Evolutionary conservation across 2,113 vertebrate genomes (phyloP).

Genomic region (Clarias magur): DNA sequence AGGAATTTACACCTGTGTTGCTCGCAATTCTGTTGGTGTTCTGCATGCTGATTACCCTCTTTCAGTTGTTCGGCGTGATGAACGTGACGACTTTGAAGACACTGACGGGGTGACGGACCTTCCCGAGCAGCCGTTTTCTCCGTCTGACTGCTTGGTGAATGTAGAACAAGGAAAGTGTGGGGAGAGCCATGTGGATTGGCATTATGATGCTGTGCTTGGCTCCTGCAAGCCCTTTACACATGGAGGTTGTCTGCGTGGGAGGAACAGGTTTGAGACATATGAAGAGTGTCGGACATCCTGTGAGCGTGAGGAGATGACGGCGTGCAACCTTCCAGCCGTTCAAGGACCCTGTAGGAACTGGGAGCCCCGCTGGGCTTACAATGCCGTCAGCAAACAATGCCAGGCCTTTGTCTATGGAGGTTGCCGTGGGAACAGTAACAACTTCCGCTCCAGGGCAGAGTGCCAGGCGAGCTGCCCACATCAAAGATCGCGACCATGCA

Average conservation of each 20-base stretch:
- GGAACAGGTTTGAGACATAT: constrained; percentile 88
- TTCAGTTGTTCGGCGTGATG: constrained; percentile 77
- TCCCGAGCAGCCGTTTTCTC: constrained; percentile 72
- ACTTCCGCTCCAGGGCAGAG: constrained; percentile 82
- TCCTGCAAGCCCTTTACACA: constrained; percentile 84
- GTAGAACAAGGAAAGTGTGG: constrained; percentile 76
- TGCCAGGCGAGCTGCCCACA: constrained; percentile 89
- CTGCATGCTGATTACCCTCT: constrained; percentile 89
- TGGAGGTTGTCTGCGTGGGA: constrained; percentile 76
- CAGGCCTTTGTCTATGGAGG: constrained; percentile 89
- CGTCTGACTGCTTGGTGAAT: constrained; percentile 81
- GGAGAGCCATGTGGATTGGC: constrained; percentile 82
- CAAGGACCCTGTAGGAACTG: constrained; percentile 89
- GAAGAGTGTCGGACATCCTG: constrained; percentile 87
- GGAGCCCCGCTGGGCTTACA: constrained; percentile 93
- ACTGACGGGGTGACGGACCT: constrained; percentile 56
- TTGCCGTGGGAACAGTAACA: constrained; percentile 91
- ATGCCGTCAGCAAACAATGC: constrained; percentile 81
- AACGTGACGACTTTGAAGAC: constrained; percentile 68
- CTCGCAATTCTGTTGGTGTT: constrained; percentile 82
- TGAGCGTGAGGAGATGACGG: constrained; percentile 71
- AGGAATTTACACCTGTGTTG: constrained; percentile 90
- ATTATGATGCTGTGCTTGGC: constrained; percentile 79
- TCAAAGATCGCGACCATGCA: constrained; percentile 79
- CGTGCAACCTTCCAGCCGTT: constrained; percentile 86